phyloP scores from a whole-genome alignment of 2,797 vertebrate species.

The Schizopygopsis malacanthus region DNA sequence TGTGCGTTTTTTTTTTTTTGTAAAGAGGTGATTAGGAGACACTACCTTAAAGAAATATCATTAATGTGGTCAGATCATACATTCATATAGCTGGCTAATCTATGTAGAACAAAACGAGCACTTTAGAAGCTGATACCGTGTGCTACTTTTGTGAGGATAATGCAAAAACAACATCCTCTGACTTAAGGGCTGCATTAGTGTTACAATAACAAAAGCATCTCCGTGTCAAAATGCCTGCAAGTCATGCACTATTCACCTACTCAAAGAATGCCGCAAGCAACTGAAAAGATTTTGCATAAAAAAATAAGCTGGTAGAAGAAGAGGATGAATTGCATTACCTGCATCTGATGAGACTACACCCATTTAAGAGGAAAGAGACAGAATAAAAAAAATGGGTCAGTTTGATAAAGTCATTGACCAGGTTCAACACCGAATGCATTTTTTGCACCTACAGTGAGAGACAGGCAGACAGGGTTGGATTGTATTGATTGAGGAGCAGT shows the following conservation, averaged over 20 bases:
- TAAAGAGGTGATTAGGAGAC: background rate
- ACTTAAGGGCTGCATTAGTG: background rate
- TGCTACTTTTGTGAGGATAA: background rate
- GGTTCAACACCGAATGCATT: slow-evolving; percentile 30
- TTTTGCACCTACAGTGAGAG: background rate
- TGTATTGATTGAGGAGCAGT: background rate
- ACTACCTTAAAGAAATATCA: background rate
- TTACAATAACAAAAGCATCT: background rate
- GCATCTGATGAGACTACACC: slow-evolving; percentile 87
- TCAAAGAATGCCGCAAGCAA: slow-evolving; percentile 36
- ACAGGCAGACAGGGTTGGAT: background rate
- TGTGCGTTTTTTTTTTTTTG: background rate
- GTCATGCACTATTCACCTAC: slow-evolving; percentile 7
- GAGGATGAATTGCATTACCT: slow-evolving; percentile 82
- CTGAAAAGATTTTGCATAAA: slow-evolving; percentile 30
- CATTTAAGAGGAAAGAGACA: slow-evolving; percentile 72
- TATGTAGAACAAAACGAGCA: background rate
- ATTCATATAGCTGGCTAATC: background rate
- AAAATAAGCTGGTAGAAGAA: slow-evolving; percentile 58
- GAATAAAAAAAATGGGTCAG: slow-evolving; percentile 56
- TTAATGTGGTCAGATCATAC: background rate
- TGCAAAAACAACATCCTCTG: background rate
- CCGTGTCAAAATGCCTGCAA: slow-evolving; percentile 9
- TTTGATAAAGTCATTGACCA: slow-evolving; percentile 32
- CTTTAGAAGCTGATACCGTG: background rate